phyloP scores from a whole-genome alignment of 2,113 vertebrate species.

The Takifugu flavidus region DNA sequence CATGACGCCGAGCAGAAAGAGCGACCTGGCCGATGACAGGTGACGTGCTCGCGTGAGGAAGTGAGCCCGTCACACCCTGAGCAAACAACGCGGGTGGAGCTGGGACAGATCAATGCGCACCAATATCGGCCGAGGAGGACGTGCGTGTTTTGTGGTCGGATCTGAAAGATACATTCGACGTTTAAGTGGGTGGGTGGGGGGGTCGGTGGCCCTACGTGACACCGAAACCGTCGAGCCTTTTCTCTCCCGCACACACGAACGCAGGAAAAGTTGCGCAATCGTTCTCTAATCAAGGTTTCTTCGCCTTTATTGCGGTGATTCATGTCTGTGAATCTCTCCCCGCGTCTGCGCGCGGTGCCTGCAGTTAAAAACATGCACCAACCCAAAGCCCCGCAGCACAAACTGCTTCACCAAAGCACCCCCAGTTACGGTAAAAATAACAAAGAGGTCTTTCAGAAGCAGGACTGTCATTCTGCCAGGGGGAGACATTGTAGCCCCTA shows the following conservation, averaged over 20 bases:
- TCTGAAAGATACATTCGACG: background rate
- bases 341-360: too few species aligned
- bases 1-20: conserved; percentile 27
- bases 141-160: background rate
- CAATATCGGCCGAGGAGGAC: background rate
- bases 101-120: conserved; percentile 22
- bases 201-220: too few species aligned
- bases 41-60: conserved; percentile 31
- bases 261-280: too few species aligned
- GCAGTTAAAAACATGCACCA: too few species aligned
- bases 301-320: too few species aligned
- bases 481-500: background rate
- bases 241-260: too few species aligned
- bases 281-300: too few species aligned
- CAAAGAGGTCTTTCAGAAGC: background rate
- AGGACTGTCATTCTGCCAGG: background rate
- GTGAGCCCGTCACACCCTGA: conserved; percentile 39
- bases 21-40: conserved; percentile 46
- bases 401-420: background rate
- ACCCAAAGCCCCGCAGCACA: background rate
- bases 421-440: background rate
- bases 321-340: too few species aligned
- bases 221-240: too few species aligned
- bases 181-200: too few species aligned
- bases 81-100: conserved; percentile 11